phyloP scores from a whole-genome alignment of 2,888 invertebrate species.

The Nomada goodeniana region DNA sequence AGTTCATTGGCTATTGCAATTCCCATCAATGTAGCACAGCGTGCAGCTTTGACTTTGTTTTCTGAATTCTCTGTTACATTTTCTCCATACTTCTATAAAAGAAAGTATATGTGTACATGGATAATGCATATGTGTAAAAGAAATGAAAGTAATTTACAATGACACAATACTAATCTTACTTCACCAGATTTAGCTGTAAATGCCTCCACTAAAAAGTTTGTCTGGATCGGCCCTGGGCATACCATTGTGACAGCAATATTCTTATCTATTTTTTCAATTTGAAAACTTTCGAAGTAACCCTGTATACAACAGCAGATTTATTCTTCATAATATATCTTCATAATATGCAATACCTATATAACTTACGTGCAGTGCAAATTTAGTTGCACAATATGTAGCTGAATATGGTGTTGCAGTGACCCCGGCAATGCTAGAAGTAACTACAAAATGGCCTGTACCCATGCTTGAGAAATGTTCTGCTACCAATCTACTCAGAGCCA shows the following conservation, averaged over 20 bases:
- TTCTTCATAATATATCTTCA: neutral
- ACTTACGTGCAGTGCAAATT: slow-evolving; percentile 91
- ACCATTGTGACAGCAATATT: slow-evolving; percentile 88
- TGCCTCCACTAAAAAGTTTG: slow-evolving; percentile 88
- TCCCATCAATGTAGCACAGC: slow-evolving; percentile 87
- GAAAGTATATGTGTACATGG: neutral
- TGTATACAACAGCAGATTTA: slow-evolving; percentile 76
- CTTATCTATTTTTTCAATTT: slow-evolving; percentile 86
- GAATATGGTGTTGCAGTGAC: slow-evolving; percentile 89
- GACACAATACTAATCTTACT: slow-evolving; percentile 80
- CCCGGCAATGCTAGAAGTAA: slow-evolving; percentile 91
- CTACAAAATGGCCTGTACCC: slow-evolving; percentile 89
- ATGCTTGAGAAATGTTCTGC: slow-evolving; percentile 87
- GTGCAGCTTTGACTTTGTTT: slow-evolving; percentile 86
- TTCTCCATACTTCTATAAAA: slow-evolving; percentile 81
- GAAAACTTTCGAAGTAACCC: slow-evolving; percentile 90
- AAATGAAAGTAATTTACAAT: neutral
- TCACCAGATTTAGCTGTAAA: slow-evolving; percentile 88
- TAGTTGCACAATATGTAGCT: slow-evolving; percentile 89
- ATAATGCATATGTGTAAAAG: neutral
- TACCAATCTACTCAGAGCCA: slow-evolving; percentile 89
- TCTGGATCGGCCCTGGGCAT: slow-evolving; percentile 92
- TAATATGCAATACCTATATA: slow-evolving; percentile 58
- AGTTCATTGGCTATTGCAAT: slow-evolving; percentile 87
- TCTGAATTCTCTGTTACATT: slow-evolving; percentile 82